Evolutionary conservation across 2,888 invertebrate species (phyloP).

Genomic region (Lacanobia wlatinum): DNA sequence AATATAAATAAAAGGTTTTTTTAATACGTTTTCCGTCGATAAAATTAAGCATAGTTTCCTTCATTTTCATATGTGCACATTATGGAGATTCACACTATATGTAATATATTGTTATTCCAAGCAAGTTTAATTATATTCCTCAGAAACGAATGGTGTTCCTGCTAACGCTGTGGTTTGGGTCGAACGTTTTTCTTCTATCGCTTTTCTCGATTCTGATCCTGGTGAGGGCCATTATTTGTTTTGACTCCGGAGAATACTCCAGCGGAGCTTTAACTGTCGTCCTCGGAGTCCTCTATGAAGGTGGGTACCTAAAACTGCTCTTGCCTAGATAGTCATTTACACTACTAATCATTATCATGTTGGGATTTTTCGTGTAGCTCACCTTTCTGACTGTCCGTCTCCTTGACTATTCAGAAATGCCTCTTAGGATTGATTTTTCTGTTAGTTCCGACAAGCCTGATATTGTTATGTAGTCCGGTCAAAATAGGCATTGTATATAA

Average conservation of each 20-base stretch:
- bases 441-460: too few species aligned
- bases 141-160: slow-evolving; percentile 71
- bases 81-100: too few species aligned
- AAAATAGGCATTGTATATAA: too few species aligned
- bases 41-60: too few species aligned
- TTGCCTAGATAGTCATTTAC: background rate
- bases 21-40: too few species aligned
- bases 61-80: too few species aligned
- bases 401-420: background rate
- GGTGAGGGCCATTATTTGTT: slow-evolving; percentile 63
- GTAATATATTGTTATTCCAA: background rate
- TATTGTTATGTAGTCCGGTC: too few species aligned
- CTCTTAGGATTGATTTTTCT: too few species aligned
- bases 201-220: slow-evolving; percentile 73
- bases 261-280: slow-evolving; percentile 17
- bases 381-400: background rate
- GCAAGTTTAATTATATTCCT: slow-evolving; percentile 18
- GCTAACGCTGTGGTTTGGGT: slow-evolving; percentile 78
- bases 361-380: background rate
- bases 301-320: slow-evolving; percentile 30
- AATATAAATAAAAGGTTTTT: too few species aligned
- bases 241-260: slow-evolving; percentile 49
- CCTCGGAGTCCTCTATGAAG: slow-evolving; percentile 32
- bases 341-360: too few species aligned
- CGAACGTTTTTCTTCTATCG: slow-evolving; percentile 76